Conservation (phyloP, 2,888 invertebrate genomes). For the Acrocyrtus sp. region DNA sequence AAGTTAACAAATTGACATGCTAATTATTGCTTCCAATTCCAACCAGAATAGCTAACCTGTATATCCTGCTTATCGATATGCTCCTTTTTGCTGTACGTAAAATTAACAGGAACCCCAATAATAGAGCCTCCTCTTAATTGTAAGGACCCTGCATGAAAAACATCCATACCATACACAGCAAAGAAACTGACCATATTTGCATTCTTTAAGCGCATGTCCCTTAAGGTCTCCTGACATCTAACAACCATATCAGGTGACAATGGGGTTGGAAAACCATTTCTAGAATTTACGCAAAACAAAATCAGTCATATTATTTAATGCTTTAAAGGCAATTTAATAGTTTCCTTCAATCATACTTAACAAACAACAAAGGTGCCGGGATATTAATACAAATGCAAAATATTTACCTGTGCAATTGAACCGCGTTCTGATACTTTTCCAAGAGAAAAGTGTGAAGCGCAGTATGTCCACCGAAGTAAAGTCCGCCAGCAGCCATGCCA, state of each 20-base stretch:
- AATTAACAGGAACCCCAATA: slow-evolving; percentile 81
- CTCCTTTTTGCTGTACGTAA: slow-evolving; percentile 70
- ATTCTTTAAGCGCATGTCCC: slow-evolving; percentile 72
- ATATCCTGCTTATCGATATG: slow-evolving; percentile 69
- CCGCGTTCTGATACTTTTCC: slow-evolving; percentile 72
- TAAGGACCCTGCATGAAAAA: slow-evolving; percentile 75
- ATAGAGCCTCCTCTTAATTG: slow-evolving; percentile 72
- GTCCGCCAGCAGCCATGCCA: not conserved
- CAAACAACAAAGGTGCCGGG: not conserved
- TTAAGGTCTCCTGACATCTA: slow-evolving; percentile 72
- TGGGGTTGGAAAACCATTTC: slow-evolving; percentile 71
- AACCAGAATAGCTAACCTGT: slow-evolving; percentile 14
- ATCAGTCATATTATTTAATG: not conserved
- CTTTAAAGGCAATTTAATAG: not conserved
- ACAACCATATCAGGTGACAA: slow-evolving; percentile 69
- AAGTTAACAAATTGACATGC: too few species aligned
- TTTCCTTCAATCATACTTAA: too few species aligned
- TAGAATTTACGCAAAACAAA: slow-evolving; percentile 16
- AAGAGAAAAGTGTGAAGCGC: slow-evolving; percentile 74
- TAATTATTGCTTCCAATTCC: not conserved
- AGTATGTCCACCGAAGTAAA: slow-evolving; percentile 67
- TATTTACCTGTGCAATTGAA: slow-evolving; percentile 74
- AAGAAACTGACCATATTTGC: slow-evolving; percentile 73
- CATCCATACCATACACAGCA: slow-evolving; percentile 78
- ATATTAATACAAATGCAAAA: not conserved